Evolutionary conservation across 1,140 invertebrate genomes (phyloP).

Genomic region (Subanguina moxae): DNA sequence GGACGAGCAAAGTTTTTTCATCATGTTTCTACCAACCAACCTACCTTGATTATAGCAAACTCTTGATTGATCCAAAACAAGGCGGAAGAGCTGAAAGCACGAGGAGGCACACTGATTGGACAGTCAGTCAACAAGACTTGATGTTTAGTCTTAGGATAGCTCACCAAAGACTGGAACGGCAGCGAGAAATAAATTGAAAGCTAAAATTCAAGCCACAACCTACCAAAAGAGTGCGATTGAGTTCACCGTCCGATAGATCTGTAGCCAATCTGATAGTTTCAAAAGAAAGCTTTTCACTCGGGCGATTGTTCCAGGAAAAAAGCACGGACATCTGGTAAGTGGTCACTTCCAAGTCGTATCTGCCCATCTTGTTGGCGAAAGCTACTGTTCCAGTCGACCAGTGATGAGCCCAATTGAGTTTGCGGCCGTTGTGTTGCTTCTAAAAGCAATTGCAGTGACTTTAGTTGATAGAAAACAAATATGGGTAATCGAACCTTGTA

Average conservation of each 20-base stretch:
- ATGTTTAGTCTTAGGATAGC: conserved; percentile 35
- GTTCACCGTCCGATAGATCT: conserved; percentile 89
- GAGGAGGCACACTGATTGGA: conserved; percentile 31
- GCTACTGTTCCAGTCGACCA: conserved; percentile 95
- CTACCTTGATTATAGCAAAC: conserved; percentile 42
- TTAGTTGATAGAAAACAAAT: too few species aligned
- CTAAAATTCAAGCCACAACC: background rate
- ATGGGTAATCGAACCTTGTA: conserved; percentile 59
- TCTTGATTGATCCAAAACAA: conserved; percentile 49
- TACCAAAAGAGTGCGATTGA: conserved; percentile 87
- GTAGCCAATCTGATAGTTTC: conserved; percentile 91
- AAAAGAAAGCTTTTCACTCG: conserved; percentile 80
- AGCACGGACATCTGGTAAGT: conserved; percentile 99
- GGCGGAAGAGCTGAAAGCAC: conserved; percentile 37
- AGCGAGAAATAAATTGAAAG: conserved; percentile 5
- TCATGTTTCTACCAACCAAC: background rate
- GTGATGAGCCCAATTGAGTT: conserved; percentile 98
- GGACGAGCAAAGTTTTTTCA: too few species aligned
- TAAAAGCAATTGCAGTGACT: too few species aligned
- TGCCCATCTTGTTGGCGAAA: conserved; percentile 80
- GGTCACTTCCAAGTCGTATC: conserved; percentile 95
- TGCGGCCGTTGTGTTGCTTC: conserved; percentile 87
- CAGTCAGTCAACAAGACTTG: conserved; percentile 42
- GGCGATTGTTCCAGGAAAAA: conserved; percentile 91
- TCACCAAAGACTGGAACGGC: conserved; percentile 34